Conservation (phyloP, 1,140 invertebrate species). For the Dendroctonus valens region DNA sequence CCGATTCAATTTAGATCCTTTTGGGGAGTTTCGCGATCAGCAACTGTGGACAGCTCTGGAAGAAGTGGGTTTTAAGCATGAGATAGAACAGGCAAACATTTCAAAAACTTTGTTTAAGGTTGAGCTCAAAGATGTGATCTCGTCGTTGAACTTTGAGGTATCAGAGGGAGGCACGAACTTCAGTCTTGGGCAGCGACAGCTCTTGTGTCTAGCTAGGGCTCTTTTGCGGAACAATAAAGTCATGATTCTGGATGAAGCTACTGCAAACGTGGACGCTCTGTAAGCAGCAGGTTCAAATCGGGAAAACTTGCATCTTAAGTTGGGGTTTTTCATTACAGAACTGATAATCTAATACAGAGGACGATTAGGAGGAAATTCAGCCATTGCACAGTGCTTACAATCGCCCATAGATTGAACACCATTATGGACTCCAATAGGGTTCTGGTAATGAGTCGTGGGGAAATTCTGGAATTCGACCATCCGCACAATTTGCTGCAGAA, state of each 20-base stretch:
- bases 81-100: not conserved
- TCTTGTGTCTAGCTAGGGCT: slow-evolving; percentile 80
- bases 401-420: slow-evolving; percentile 60
- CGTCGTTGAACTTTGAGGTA: slow-evolving; percentile 64
- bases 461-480: slow-evolving; percentile 48
- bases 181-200: slow-evolving; percentile 80
- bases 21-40: slow-evolving; percentile 57
- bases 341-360: slow-evolving; percentile 59
- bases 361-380: slow-evolving; percentile 60
- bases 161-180: slow-evolving; percentile 74
- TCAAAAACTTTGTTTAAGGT: slow-evolving; percentile 50
- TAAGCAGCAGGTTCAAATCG: slow-evolving; percentile 2
- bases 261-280: slow-evolving; percentile 55
- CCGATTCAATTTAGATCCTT: slow-evolving; percentile 80
- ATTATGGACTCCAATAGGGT: slow-evolving; percentile 50
- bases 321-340: slow-evolving; percentile 36
- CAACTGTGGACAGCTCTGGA: slow-evolving; percentile 24
- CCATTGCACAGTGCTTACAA: slow-evolving; percentile 69
- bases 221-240: slow-evolving; percentile 65
- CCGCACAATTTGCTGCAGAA: slow-evolving; percentile 45
- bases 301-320: no score
- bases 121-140: slow-evolving; percentile 54
- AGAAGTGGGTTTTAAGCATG: slow-evolving; percentile 13
- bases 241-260: slow-evolving; percentile 62
- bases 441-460: slow-evolving; percentile 47